A percentile compares a stretch with the other conserved stretches of the same genome.
Evolutionary conservation across 1,140 invertebrate genomes (phyloP).

Genomic region (Episyrphus balteatus): DNA sequence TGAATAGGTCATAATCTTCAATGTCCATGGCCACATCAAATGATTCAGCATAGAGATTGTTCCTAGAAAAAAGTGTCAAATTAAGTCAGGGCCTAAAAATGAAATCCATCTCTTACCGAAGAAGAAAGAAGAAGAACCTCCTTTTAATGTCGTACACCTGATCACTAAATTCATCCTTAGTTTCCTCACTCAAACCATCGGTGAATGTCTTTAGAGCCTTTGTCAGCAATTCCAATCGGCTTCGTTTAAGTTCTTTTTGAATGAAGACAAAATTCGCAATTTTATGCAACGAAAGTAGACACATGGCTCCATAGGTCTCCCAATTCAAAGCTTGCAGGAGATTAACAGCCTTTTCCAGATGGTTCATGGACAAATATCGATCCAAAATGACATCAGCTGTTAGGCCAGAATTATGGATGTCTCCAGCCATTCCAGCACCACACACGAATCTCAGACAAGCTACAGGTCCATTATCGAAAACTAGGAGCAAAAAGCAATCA

Average conservation of each 20-base stretch:
- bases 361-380: conserved; percentile 52
- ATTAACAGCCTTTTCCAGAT: conserved; percentile 57
- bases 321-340: conserved; percentile 57
- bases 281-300: conserved; percentile 55
- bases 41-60: conserved; percentile 72
- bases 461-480: conserved; percentile 50
- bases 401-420: conserved; percentile 38
- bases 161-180: conserved; percentile 58
- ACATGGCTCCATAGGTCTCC: conserved; percentile 55
- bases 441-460: conserved; percentile 27
- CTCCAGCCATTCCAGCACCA: conserved; percentile 28
- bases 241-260: conserved; percentile 41
- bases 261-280: conserved; percentile 55
- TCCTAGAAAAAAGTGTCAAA: conserved; percentile 40
- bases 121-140: conserved; percentile 65
- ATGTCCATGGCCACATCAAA: conserved; percentile 77
- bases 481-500: conserved; percentile 42
- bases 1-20: conserved; percentile 67
- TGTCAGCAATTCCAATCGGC: conserved; percentile 55
- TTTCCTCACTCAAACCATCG: conserved; percentile 51
- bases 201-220: conserved; percentile 58
- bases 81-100: neutral
- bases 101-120: conserved; percentile 44
- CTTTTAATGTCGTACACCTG: conserved; percentile 62
- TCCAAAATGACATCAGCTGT: conserved; percentile 48